A percentile compares a stretch with the other conserved stretches of the same genome.
Conservation (phyloP, 2,888 invertebrate species). For the Drosophila suboccidentalis region DNA sequence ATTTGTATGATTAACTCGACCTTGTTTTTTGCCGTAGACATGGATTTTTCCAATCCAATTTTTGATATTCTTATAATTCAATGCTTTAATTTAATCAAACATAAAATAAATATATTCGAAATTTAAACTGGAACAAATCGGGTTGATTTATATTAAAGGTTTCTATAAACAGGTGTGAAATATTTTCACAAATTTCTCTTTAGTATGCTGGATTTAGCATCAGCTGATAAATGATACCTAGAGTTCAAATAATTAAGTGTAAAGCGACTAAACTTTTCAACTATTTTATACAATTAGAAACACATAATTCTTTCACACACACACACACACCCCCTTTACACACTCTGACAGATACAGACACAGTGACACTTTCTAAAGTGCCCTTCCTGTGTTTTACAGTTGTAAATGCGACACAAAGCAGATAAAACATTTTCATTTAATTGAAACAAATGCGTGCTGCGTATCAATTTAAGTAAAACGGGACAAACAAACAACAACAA, state of each 20-base stretch:
- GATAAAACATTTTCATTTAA: slow-evolving; percentile 79
- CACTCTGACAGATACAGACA: slow-evolving; percentile 7
- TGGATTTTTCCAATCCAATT: neutral
- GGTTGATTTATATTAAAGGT: neutral
- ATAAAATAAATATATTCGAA: neutral
- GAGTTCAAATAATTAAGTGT: neutral
- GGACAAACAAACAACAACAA: slow-evolving; percentile 35
- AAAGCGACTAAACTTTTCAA: slow-evolving; percentile 3
- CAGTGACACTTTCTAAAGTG: slow-evolving; percentile 39
- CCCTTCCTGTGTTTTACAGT: slow-evolving; percentile 59
- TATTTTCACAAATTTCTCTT: neutral
- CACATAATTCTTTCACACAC: slow-evolving; percentile 28
- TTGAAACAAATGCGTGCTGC: slow-evolving; percentile 81
- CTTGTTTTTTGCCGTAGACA: neutral
- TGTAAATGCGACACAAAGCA: slow-evolving; percentile 53
- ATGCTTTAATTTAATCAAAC: neutral
- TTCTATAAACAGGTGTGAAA: neutral
- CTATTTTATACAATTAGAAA: slow-evolving; percentile 43
- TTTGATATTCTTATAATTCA: neutral
- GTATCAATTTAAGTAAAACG: slow-evolving; percentile 74
- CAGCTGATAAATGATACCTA: neutral
- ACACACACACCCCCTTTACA: slow-evolving; percentile 4
- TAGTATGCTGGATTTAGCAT: neutral
- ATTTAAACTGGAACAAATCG: neutral
- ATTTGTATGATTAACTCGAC: neutral